Evolutionary conservation across 2,113 vertebrate genomes (phyloP), one percentile per base, ranked within the genome.

Genomic region (Pagrus major): DNA sequence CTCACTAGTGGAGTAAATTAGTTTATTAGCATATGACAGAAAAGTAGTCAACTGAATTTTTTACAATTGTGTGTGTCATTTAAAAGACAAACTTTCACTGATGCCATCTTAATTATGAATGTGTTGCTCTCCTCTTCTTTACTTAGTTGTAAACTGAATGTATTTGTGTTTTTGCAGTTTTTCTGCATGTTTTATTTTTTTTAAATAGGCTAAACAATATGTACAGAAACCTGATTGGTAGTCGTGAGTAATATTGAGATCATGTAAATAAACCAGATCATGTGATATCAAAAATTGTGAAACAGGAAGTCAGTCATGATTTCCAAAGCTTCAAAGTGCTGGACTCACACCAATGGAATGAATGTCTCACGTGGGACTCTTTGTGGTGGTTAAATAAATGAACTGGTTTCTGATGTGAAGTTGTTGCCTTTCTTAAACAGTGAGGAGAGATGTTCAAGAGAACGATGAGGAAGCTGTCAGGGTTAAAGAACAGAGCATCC

Each of bases 401-500:
- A 25, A 8, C 3, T 9, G 15, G 2, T 37, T 52, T n/a, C 33
- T 51, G 18, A 6, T 39, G 23, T 51, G 0, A 51, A 64, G 25
- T 16, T 71, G 35, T 31, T 74, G 27, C 72, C 65, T 31, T 87
- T 76, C 60, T 77, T 51, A 86, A 54, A 51, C 81, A 99, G 98
- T 99, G 93, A 98, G 98, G 84, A 96, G 98, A 37, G 98, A 99
- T 92, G 96, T 99, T 87, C 97, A 99, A 80, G 97, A 99, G 86
- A 96, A 97, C 0, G 98, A 99, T 89, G 98, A 99, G 74, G 98
- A 99, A 69, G 97, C 98, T 0, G 97, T 99, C 72, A 96, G 97
- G 88, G 97, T 99, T 90, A 99, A 99, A 92, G 98, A 99, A 92
- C 98, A 99, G 94, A 99, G 98, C 93, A 99, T 99, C 93, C 88